These are phyloP conservation scores for Eristalis tenax DNA, from an alignment of 2,888 invertebrate genomes.

Conservation along the genomic window DNA sequence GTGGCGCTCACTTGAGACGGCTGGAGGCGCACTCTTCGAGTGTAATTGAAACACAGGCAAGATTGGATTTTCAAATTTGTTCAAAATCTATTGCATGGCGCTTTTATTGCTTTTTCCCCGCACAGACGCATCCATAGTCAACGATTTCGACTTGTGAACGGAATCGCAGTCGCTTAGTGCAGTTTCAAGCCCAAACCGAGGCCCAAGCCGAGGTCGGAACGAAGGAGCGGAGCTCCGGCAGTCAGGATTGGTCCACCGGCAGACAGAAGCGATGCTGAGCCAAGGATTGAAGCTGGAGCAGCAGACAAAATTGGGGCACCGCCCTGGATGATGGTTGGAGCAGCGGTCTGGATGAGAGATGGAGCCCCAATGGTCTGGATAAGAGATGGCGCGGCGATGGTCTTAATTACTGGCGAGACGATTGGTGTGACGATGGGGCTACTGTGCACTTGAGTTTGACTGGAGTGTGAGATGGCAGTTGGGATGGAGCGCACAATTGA, in stretches of 20 bases:
- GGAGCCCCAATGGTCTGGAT: conserved; percentile 6
- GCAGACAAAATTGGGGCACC: conserved; percentile 26
- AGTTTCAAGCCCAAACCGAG: conserved; percentile 45
- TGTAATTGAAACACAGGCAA: neutral
- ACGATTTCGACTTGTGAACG: neutral
- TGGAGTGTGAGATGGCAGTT: conserved; percentile 83
- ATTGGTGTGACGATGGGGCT: conserved; percentile 75
- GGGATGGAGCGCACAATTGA: conserved; percentile 73
- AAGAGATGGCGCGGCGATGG: conserved; percentile 56
- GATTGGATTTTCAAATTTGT: conserved; percentile 41
- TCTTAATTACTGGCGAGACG: conserved; percentile 57
- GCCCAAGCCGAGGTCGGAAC: conserved; percentile 49
- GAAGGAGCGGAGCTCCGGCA: conserved; percentile 39
- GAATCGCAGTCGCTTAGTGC: conserved; percentile 27
- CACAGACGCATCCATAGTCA: conserved; percentile 40
- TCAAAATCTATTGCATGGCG: conserved; percentile 70
- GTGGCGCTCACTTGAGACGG: neutral
- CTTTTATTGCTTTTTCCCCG: conserved; percentile 41
- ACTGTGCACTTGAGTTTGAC: conserved; percentile 82
- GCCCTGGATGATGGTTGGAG: conserved; percentile 24
- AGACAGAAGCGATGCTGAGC: conserved; percentile 37
- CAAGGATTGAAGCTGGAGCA: conserved; percentile 12
- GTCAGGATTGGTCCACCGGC: conserved; percentile 47
- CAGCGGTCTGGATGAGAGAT: conserved; percentile 18
- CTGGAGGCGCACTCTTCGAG: neutral